Evolutionary conservation across 2,888 invertebrate genomes (phyloP), one percentile per base, ranked within the genome.

Genomic region (Ormyrus nitidulus): DNA sequence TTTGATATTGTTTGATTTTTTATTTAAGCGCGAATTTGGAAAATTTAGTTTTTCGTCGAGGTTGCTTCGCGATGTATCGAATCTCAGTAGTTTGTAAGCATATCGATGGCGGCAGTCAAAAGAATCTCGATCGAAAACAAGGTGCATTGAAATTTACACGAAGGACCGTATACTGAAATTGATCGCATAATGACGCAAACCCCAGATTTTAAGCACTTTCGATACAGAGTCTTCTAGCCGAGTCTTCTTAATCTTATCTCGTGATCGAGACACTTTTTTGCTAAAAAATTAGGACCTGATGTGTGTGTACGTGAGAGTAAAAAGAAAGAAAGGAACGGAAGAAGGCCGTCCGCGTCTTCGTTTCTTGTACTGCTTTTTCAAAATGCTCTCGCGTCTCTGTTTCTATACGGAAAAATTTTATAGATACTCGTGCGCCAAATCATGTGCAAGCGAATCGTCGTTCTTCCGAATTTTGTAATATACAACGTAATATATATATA

Each of bases 391-490:
- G 66, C 59, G 9, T n/a, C 34, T 34, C 34, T 77, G 13, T 65
- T 65, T 71, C 34, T 65, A 56, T 64, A 34, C 44, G 11, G 53
- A 34, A 8, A 19, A 34, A 46, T 72, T 62, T 72, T 65, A 59
- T 34, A 34, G 34, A 34, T 34, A 62, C 62, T 71, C 62, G 68
- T 19, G 49, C 13, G 54, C 68, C 51, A 73, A 68, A 34, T 34
- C 34, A 34, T 44, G 44, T 44, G 44, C 62, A 19, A 62, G 49
- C 74, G 70, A 79, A 77, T 76, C 68, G 51, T 74, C 73, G 77
- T 75, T 75, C 75, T 80, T 80, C 70, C 75, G 74, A 77, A 77
- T 75, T 34, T 70, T 70, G 59, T 73, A 75, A 69, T 62, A 81
- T 76, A 73, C 61, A 71, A 71, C 51, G 19, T 62, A 71, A 72